These are phyloP conservation scores for Marisa cornuarietis DNA, from an alignment of 1,140 invertebrate species.

Conservation along the genomic window DNA sequence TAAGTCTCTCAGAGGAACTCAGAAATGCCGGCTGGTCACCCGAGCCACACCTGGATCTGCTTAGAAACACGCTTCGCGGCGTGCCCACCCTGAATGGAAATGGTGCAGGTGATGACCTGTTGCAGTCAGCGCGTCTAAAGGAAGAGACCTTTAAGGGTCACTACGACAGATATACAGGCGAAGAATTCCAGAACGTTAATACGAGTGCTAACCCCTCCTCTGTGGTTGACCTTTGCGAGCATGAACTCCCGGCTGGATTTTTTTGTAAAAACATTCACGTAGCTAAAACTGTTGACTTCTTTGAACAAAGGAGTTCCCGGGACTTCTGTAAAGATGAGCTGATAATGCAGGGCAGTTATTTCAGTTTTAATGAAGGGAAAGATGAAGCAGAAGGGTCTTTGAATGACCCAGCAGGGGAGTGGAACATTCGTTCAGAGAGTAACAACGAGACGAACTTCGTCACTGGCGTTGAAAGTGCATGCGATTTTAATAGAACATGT, in stretches of 20 bases:
- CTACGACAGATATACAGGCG: neutral
- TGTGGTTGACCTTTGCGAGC: too few relatives aligned
- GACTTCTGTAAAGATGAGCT: too few relatives aligned
- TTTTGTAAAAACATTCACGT: too few relatives aligned
- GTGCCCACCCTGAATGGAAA: neutral
- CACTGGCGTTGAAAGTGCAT: neutral
- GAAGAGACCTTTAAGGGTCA: neutral
- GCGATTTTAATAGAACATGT: neutral
- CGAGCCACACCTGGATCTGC: neutral
- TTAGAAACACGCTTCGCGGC: too few relatives aligned
- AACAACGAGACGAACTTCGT: neutral
- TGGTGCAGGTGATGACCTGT: neutral
- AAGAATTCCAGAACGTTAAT: slow-evolving; percentile 1
- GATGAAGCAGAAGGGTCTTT: too few relatives aligned
- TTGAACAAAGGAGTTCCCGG: too few relatives aligned
- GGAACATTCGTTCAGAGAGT: neutral
- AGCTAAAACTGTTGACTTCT: too few relatives aligned
- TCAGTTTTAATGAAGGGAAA: too few relatives aligned
- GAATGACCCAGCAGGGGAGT: too few relatives aligned
- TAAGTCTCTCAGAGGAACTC: slow-evolving; percentile 18
- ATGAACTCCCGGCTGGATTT: too few relatives aligned
- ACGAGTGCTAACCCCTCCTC: slow-evolving; percentile 14
- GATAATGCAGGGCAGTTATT: too few relatives aligned
- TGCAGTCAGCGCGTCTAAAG: neutral
- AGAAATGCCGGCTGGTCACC: slow-evolving; percentile 19